Base-by-base conservation (phyloP, 2,888 invertebrate species). In the Watsonalla cultraria region DNA sequence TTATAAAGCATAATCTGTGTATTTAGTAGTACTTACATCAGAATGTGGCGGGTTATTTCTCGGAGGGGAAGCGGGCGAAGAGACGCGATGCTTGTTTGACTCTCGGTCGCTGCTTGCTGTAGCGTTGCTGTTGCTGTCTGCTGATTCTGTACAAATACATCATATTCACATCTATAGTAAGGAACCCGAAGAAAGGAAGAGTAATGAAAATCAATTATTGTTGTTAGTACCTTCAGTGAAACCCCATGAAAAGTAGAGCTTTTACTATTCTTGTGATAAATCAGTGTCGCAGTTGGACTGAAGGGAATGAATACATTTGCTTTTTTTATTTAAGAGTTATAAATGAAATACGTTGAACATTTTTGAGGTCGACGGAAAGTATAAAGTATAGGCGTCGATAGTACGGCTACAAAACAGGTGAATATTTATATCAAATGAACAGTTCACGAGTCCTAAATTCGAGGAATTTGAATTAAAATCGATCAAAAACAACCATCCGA, bases 31-130 rank as follows among this genome's bases (percentile, higher is more conserved):
- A 66, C 77, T 79, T 67, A 86, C 87, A 59, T 87, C 86, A 33
- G 84, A 82, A 64, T 81, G 84, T 5, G 72, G 62, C 6, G 72
- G 72, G 60, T 78, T 72, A 55, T 65, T 74, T 14, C 82, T 71
- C 6, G 72, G 61, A 0, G 86, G 85, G 2, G 86, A 83, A 2
- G 70, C 74, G 2, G 86, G 86, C 0, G 86, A 79, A 0, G 77
- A 62, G 14, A 82, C 69, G 24, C 80, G 74, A 13, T 74, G 71
- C 6, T 72, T 56, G 59, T 70, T 76, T 6, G 74, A 52, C 5
- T 82, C 84, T 39, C 80, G 77, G 14, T 79, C 84, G 51, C 62
- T 62, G 6, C 56, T 9, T 53, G 0, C 39, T 15, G 14, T 39
- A 9, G 39, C 39, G 9, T 9, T 49, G 15, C 49, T 15, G 37